These are phyloP conservation scores for Auanema freiburgensis DNA, from an alignment of 2,888 invertebrate genomes.

Conservation along the genomic window DNA sequence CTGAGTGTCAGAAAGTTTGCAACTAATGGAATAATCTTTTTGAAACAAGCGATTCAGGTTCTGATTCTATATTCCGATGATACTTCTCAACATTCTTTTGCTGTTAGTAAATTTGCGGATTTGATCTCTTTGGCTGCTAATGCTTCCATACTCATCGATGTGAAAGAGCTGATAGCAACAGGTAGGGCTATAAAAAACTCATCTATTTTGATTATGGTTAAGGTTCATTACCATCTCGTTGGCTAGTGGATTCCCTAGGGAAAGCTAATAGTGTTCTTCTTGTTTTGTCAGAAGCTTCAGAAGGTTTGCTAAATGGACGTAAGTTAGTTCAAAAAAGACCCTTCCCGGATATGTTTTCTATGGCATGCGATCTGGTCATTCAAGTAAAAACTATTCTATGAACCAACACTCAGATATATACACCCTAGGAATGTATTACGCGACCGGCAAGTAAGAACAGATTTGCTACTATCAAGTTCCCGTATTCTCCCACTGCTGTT, in stretches of 20 bases:
- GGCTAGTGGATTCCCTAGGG: slow-evolving; percentile 46
- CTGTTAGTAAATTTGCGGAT: slow-evolving; percentile 34
- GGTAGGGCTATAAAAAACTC: slow-evolving; percentile 11
- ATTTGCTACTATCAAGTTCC: no score
- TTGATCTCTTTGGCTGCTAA: slow-evolving; percentile 35
- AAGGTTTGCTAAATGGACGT: slow-evolving; percentile 29
- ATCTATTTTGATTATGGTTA: slow-evolving; percentile 8
- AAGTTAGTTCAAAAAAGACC: slow-evolving; percentile 33
- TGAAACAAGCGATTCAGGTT: no score
- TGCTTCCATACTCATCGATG: slow-evolving; percentile 35
- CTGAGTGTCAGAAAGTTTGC: no score
- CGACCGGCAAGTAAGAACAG: no score
- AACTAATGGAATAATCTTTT: no score
- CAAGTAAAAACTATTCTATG: no score
- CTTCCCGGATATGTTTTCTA: slow-evolving; percentile 50
- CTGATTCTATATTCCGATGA: slow-evolving; percentile 57
- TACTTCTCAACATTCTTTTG: slow-evolving; percentile 40
- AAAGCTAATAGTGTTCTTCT: slow-evolving; percentile 37
- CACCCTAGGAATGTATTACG: no score
- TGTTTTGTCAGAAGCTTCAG: slow-evolving; percentile 52
- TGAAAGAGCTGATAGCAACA: slow-evolving; percentile 32
- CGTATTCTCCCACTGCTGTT: no score
- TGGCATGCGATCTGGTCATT: slow-evolving; percentile 43
- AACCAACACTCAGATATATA: no score
- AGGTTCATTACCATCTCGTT: slow-evolving; percentile 46